Evolutionary conservation across 1,140 invertebrate genomes (phyloP), one percentile per base, ranked within the genome.

Genomic region (Anagrus nilaparvatae): DNA sequence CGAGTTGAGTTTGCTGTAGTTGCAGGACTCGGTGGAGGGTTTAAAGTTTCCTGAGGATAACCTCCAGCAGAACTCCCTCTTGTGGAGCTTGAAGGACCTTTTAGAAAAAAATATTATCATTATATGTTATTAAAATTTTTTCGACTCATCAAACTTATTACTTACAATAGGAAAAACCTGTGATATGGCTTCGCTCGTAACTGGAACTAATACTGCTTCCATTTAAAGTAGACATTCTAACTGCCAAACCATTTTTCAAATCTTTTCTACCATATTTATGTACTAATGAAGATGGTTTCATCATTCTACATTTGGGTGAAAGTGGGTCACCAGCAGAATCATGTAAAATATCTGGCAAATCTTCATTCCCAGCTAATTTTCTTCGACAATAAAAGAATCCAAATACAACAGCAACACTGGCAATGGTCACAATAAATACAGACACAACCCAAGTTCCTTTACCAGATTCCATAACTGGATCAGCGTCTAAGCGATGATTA

Each of bases 21-120:
- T 1, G 83, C 82, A 5, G 88, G 88, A 61, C 81, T 85, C 2
- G 89, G 88, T 10, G 88, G 88, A 30, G 88, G 88, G 67, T 92
- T 90, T 21, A 87, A 64, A 2, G 82, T 84, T 55, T 85, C 82
- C 34, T 78, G 71, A 2, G 85, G 85, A 65, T 87, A 88, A 47
- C 73, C 63, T 18, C 55, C 51, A 5, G 56, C 47, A 14, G 60
- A 51, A 38, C 57, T 69, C 7, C 71, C 73, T 50, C 74, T 72
- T 3, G 81, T 83, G 23, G 77, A 81, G 52, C 80, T 84, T 2
- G 83, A 86, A 2, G 84, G 82, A 12, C 83, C 84, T 59, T n/a
- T 7, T 31, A 27, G 12, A 16, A 38, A 14, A 20, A 17, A 28
- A 28, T 9, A 28, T 17, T 39, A 5, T 4, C 3, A 8, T 37